Base-by-base conservation (phyloP, 2,113 vertebrate genomes). In the Mesoclemmys tuberculata region DNA sequence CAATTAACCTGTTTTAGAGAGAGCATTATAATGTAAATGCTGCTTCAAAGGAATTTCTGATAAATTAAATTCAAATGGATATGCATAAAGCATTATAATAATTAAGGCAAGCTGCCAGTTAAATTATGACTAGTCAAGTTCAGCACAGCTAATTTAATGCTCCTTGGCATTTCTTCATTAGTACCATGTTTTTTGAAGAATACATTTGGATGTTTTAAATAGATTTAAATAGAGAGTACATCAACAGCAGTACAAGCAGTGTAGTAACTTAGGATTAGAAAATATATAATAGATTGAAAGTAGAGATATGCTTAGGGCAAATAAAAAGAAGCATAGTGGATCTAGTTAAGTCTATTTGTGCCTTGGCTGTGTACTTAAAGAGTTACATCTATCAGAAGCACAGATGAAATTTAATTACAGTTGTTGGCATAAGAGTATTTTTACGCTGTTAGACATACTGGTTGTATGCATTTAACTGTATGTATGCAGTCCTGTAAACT, bases 21-120 rank as follows among this genome's bases (percentile, higher is more conserved):
- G 85, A 90, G 46, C 14, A 85, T 87, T 12, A 2, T 68, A 84
- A 84, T 58, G 7, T 41, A 87, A 91, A 41, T 88, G 55, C 48
- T 88, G 82, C 44, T 97, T 93, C 87, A 94, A 75, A 74, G 61
- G 95, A 97, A 96, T 81, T 93, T 88, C 85, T 83, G 5, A 80
- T 44, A 44, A 41, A 55, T 80, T 71, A 91, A 93, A 97, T 92
- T 95, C 51, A 95, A 92, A 93, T 80, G 31, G 5, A 13, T 31
- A 90, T 51, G 52, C 4, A 35, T 9, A 26, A 10, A 92, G 5
- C 26, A 88, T 88, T 84, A 75, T 22, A 94, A 56, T 54, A 58
- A 84, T 86, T 90, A 83, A 91, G 29, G 64, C 56, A 90, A 82
- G 12, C 22, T 90, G 35, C 55, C 78, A 86, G 74, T 74, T 84